These are phyloP conservation scores for Rhorus exstirpatorius DNA, from an alignment of 2,888 invertebrate species.

Conservation along the genomic window DNA sequence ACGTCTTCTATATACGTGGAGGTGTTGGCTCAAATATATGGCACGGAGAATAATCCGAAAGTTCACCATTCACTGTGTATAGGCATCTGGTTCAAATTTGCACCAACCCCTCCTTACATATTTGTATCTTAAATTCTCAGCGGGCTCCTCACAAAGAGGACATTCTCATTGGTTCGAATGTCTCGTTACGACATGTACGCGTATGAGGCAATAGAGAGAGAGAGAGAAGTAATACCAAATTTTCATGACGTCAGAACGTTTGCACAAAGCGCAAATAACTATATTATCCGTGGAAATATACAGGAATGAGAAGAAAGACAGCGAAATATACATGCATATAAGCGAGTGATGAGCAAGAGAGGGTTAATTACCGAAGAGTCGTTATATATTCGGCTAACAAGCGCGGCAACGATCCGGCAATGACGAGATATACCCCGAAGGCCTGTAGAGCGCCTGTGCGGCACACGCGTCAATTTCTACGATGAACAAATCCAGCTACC, in stretches of 20 bases:
- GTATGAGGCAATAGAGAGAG: not conserved
- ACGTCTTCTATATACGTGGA: no score
- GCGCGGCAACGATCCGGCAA: slow-evolving; percentile 62
- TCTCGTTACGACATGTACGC: slow-evolving; percentile 3
- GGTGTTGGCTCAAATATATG: no score
- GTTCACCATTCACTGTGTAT: no score
- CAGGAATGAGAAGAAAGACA: slow-evolving; percentile 32
- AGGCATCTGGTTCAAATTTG: not conserved
- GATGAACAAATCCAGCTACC: slow-evolving; percentile 49
- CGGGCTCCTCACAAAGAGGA: not conserved
- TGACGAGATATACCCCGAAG: slow-evolving; percentile 51
- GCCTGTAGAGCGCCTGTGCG: slow-evolving; percentile 25
- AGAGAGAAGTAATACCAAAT: slow-evolving; percentile 3
- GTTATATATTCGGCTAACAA: slow-evolving; percentile 74
- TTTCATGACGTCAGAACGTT: slow-evolving; percentile 23
- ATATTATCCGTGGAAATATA: slow-evolving; percentile 68
- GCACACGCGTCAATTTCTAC: slow-evolving; percentile 52
- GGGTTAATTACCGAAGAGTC: slow-evolving; percentile 72
- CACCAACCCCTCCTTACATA: not conserved
- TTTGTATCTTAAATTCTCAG: slow-evolving; percentile 28
- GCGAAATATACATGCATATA: slow-evolving; percentile 13
- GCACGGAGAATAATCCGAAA: no score
- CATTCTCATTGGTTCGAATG: slow-evolving; percentile 1
- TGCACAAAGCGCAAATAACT: slow-evolving; percentile 66
- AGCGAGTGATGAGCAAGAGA: slow-evolving; percentile 37